phyloP scores from a whole-genome alignment of 2,888 invertebrate genomes.

The Cecidostiba fungosa region DNA sequence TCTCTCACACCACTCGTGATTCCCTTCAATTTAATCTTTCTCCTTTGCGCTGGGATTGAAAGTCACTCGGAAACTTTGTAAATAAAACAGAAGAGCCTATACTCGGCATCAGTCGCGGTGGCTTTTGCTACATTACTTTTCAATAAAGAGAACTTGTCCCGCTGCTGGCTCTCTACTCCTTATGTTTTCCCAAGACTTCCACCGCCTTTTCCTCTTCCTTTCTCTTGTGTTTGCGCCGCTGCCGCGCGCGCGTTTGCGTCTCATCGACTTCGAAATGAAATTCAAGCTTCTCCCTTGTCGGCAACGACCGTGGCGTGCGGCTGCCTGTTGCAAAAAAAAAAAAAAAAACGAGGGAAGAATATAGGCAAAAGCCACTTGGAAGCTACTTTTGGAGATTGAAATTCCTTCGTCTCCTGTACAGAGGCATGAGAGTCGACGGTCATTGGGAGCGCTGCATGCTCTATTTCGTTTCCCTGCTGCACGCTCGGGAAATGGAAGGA shows the following conservation, averaged over 20 bases:
- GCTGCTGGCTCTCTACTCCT: constrained; percentile 32
- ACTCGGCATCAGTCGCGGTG: background rate
- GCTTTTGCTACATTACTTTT: constrained; percentile 61
- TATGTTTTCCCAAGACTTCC: constrained; percentile 44
- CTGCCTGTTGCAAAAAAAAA: background rate
- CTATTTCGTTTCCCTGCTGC: constrained; percentile 7
- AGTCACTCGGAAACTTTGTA: constrained; percentile 54
- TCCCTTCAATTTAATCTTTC: constrained; percentile 58
- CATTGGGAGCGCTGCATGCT: background rate
- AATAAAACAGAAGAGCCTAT: constrained; percentile 48
- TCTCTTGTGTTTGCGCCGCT: constrained; percentile 9
- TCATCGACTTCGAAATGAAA: constrained; percentile 62
- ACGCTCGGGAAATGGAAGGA: background rate
- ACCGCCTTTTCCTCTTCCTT: background rate
- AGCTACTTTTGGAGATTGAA: constrained; percentile 63
- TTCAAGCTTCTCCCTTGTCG: constrained; percentile 46
- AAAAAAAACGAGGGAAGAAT: background rate
- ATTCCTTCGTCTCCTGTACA: constrained; percentile 45
- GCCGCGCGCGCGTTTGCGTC: background rate
- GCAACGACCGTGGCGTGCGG: background rate
- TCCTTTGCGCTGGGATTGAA: background rate
- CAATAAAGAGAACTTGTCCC: constrained; percentile 59
- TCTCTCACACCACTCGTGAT: constrained; percentile 30
- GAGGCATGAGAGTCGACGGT: background rate
- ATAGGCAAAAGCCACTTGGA: constrained; percentile 49